Conservation (phyloP, 2,888 invertebrate genomes). For the Lithodes maja region DNA sequence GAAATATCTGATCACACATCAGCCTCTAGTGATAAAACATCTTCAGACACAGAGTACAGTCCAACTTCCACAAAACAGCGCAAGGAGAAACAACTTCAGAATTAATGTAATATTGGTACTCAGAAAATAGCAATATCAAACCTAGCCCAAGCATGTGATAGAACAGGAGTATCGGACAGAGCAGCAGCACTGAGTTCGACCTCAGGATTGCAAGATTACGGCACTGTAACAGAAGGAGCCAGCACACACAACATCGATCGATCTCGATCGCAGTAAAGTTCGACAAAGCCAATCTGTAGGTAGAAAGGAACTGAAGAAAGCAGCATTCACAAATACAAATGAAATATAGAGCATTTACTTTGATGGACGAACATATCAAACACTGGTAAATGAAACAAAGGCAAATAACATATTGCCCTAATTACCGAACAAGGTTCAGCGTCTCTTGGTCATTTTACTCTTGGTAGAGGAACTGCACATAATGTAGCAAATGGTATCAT, state of each 20-base stretch:
- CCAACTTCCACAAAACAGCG: background rate
- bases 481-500: background rate
- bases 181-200: background rate
- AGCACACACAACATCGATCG: background rate
- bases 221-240: background rate
- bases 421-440: background rate
- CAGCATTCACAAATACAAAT: background rate
- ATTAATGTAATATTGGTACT: background rate
- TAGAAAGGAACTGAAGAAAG: background rate
- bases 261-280: background rate
- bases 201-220: background rate
- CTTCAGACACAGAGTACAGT: background rate
- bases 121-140: background rate
- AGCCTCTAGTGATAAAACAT: background rate
- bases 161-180: conserved; percentile 1
- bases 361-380: background rate
- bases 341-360: background rate
- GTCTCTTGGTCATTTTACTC: background rate
- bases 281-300: background rate
- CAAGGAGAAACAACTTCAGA: background rate
- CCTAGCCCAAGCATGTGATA: background rate
- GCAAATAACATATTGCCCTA: background rate
- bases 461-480: background rate
- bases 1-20: background rate
- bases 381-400: background rate